Percentiles rank a stretch among this genome's conserved stretches.
These are phyloP conservation scores for Anastrepha ludens DNA, from an alignment of 1,140 invertebrate genomes.

Conservation along the genomic window DNA sequence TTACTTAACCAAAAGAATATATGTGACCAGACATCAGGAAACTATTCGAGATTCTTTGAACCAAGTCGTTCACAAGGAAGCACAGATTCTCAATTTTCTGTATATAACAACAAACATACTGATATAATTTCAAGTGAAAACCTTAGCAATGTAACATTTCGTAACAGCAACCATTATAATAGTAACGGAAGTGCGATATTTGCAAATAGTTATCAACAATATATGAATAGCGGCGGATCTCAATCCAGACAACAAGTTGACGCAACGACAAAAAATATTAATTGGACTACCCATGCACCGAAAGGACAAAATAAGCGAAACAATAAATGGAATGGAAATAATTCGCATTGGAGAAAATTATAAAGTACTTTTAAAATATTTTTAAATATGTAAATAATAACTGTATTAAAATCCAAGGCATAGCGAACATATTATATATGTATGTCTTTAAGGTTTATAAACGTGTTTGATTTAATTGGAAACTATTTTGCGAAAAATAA, in stretches of 20 bases:
- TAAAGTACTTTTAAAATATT: background rate
- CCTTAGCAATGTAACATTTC: background rate
- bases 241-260: background rate
- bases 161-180: background rate
- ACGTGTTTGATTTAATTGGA: too few species aligned
- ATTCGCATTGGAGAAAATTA: background rate
- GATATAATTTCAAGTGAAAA: background rate
- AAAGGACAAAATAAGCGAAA: background rate
- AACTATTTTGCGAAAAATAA: too few species aligned
- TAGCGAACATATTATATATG: too few species aligned
- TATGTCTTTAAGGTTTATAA: too few species aligned
- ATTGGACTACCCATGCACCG: background rate
- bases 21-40: background rate
- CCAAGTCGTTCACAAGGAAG: background rate
- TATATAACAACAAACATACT: background rate
- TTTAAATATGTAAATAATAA: background rate
- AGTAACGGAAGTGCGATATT: background rate
- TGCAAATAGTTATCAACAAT: background rate
- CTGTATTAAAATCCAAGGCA: too few species aligned
- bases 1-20: background rate
- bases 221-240: background rate
- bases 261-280: background rate
- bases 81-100: background rate
- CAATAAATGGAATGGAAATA: background rate
- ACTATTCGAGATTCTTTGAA: background rate